Evolutionary conservation across 2,113 vertebrate genomes (phyloP), one percentile per base, ranked within the genome.

Genomic region (Anthoscopus minutus): DNA sequence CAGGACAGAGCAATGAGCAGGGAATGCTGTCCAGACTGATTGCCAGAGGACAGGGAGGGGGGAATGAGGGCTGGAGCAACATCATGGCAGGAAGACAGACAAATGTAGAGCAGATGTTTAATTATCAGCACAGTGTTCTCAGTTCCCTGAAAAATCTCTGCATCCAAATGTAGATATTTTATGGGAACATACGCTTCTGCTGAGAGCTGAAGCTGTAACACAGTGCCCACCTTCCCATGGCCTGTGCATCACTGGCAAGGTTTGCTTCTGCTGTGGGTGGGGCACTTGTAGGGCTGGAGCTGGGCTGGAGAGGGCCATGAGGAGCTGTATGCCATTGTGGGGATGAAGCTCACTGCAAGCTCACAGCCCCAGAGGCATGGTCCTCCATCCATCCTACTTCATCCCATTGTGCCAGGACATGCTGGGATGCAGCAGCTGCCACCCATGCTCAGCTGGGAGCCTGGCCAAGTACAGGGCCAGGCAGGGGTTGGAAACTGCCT

Each of bases 81-180:
- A 4, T 61, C 0, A 0, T 2, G 7, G 60, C 33, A 37, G 83
- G 51, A 73, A 94, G 40, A 81, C 80, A 92, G 80, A 90, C 92
- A 95, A 94, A 92, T 93, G 88, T 88, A 94, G 95, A 96, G 37
- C 96, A 96, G 95, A 96, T 95, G 96, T 96, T 96, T 94, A 96
- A 96, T 95, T 96, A 95, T 93, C 86, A 37, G 54, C 86, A 81
- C 76, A 83, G 80, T 2, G 1, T 92, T 95, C 83, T 78, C 2
- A 0, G 30, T 92, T 94, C 76, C 92, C 67, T 83, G 80, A 89
- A 96, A n/a, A 96, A 88, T 93, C 88, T 96, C 86, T 86, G 80
- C 76, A 84, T 88, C 92, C 83, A 94, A 95, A 95, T 84, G 69
- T 86, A 88, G 94, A 58, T 67, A 51, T 74, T 95, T 96, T 73